Conservation (phyloP, 2,797 vertebrate genomes). For the Myiothlypis coronata region DNA sequence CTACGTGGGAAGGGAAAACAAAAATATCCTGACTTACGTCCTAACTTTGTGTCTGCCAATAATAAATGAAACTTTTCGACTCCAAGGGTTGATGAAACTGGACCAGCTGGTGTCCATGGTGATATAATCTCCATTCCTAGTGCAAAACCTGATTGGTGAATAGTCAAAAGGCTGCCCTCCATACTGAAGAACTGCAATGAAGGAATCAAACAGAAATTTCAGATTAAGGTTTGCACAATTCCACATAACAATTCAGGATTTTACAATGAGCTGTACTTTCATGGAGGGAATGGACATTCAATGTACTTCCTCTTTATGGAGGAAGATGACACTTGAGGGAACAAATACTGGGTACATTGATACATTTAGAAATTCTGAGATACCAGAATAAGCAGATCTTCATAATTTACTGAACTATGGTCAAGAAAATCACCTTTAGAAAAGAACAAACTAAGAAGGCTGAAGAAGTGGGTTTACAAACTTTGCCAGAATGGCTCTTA, state of each 20-base stretch:
- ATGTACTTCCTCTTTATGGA: neutral
- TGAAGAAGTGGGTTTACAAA: neutral
- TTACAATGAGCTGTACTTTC: neutral
- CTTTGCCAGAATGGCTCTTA: neutral
- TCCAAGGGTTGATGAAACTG: constrained; percentile 97
- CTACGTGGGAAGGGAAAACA: neutral
- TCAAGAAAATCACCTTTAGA: neutral
- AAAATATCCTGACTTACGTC: constrained; percentile 80
- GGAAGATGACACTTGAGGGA: neutral
- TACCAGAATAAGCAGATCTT: neutral
- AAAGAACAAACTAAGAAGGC: neutral
- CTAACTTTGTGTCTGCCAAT: constrained; percentile 96
- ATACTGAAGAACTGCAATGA: constrained; percentile 78
- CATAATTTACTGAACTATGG: neutral
- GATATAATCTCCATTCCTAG: constrained; percentile 91
- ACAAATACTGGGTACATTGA: neutral
- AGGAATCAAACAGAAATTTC: neutral
- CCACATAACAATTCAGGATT: neutral
- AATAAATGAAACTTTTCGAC: constrained; percentile 93
- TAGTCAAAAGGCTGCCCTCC: constrained; percentile 94
- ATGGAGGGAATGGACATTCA: neutral
- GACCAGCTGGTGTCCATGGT: constrained; percentile 97
- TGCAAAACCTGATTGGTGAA: constrained; percentile 90
- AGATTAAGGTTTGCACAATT: neutral
- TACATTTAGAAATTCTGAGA: neutral